Conservation (phyloP, 2,888 invertebrate genomes). For the Corbicula japonica region DNA sequence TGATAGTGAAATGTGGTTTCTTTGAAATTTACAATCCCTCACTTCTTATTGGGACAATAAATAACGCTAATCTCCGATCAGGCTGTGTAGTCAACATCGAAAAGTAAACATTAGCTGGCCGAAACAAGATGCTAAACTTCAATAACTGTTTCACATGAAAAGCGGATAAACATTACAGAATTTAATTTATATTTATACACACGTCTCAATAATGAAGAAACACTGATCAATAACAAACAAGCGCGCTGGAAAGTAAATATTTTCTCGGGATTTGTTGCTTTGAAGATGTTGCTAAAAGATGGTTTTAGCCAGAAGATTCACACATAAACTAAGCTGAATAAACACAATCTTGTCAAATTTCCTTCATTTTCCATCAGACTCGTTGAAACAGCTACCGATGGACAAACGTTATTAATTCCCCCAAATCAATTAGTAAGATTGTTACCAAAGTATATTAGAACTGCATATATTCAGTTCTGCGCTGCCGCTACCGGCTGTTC, state of each 20-base stretch:
- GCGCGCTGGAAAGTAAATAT: slow-evolving; percentile 63
- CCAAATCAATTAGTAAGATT: too few species aligned
- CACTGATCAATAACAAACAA: slow-evolving; percentile 68
- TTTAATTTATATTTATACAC: slow-evolving; percentile 70
- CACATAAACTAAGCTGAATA: slow-evolving; percentile 69
- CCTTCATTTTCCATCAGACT: slow-evolving; percentile 39
- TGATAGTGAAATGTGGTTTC: too few species aligned
- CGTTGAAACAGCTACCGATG: slow-evolving; percentile 37
- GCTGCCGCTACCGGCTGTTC: too few species aligned
- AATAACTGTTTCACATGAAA: slow-evolving; percentile 64
- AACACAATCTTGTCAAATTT: slow-evolving; percentile 46
- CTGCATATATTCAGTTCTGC: too few species aligned
- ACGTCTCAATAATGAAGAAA: slow-evolving; percentile 66
- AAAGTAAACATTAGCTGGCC: slow-evolving; percentile 28
- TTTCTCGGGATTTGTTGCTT: slow-evolving; percentile 53
- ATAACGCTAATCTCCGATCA: slow-evolving; percentile 31
- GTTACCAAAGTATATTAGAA: too few species aligned
- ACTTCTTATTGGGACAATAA: too few species aligned
- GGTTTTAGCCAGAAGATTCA: slow-evolving; percentile 45
- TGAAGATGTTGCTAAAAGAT: slow-evolving; percentile 51
- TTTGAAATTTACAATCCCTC: too few species aligned
- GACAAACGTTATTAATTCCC: slow-evolving; percentile 35
- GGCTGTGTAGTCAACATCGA: slow-evolving; percentile 25
- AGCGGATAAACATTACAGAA: slow-evolving; percentile 64
- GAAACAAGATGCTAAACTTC: slow-evolving; percentile 46